Conservation (phyloP, 2,113 vertebrate species). For the Narcine bancroftii region DNA sequence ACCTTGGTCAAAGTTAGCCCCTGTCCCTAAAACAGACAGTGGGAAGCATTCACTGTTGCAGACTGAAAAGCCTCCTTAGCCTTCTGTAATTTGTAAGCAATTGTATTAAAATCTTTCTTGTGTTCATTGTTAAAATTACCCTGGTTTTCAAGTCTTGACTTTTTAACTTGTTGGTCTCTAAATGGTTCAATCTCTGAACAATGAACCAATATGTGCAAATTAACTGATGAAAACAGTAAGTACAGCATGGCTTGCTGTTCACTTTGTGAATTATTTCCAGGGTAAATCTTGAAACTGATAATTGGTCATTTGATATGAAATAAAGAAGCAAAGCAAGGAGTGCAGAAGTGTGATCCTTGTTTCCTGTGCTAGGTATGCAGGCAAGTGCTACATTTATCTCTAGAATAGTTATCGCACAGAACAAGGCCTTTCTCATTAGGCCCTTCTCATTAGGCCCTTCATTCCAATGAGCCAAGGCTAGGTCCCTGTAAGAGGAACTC, state of each 20-base stretch:
- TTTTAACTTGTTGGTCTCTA: neutral
- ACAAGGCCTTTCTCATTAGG: too few species aligned
- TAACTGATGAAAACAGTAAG: neutral
- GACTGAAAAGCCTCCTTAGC: neutral
- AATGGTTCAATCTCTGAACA: neutral
- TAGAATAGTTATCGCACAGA: too few species aligned
- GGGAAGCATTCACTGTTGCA: neutral
- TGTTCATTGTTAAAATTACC: neutral
- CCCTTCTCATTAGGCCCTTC: too few species aligned
- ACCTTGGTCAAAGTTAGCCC: neutral
- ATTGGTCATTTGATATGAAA: neutral
- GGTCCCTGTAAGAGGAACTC: too few species aligned
- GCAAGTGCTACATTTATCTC: too few species aligned
- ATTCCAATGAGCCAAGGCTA: too few species aligned
- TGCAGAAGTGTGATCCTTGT: neutral
- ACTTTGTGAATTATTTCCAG: neutral
- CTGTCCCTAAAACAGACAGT: neutral
- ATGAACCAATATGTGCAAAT: conserved; percentile 16
- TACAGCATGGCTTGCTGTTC: conserved; percentile 15
- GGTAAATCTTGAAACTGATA: neutral
- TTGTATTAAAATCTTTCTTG: neutral
- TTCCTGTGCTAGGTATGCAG: neutral
- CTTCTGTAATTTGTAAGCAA: neutral
- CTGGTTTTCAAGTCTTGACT: neutral
- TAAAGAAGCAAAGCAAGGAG: neutral